These are phyloP conservation scores for Charadrius vociferus DNA, from an alignment of 2,113 vertebrate species.

Conservation along the genomic window DNA sequence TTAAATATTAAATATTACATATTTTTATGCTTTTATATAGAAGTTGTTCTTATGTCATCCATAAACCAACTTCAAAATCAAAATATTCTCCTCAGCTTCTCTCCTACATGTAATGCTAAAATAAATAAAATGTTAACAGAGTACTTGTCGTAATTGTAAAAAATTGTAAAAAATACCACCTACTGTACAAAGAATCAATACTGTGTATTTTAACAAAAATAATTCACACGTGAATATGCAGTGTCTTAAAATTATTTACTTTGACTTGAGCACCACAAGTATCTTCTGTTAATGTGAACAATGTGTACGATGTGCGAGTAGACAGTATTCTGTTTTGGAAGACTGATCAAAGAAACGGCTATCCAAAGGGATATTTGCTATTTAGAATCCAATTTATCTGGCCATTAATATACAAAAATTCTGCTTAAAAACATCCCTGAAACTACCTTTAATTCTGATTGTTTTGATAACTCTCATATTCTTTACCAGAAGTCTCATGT, in stretches of 20 bases:
- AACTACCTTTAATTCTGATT: not conserved
- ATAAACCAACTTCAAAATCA: not conserved
- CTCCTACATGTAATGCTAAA: not conserved
- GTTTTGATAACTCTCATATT: not conserved
- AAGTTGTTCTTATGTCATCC: not conserved
- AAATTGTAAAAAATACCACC: not conserved
- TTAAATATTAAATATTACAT: no score
- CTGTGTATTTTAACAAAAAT: not conserved
- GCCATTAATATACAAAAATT: not conserved
- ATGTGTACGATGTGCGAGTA: not conserved
- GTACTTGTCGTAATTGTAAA: not conserved
- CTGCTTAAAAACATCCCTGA: not conserved
- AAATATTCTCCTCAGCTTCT: not conserved
- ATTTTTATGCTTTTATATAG: not conserved
- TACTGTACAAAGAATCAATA: not conserved
- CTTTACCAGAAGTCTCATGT: not conserved
- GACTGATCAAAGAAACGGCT: not conserved
- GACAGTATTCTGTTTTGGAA: not conserved
- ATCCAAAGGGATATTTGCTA: not conserved
- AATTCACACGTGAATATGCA: not conserved
- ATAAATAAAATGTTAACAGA: not conserved
- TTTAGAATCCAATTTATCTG: not conserved
- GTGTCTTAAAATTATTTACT: not conserved
- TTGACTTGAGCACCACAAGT: not conserved
- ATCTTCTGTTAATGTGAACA: not conserved